Conservation (phyloP, 2,888 invertebrate species). For the Scelioninae gen. 2 region DNA sequence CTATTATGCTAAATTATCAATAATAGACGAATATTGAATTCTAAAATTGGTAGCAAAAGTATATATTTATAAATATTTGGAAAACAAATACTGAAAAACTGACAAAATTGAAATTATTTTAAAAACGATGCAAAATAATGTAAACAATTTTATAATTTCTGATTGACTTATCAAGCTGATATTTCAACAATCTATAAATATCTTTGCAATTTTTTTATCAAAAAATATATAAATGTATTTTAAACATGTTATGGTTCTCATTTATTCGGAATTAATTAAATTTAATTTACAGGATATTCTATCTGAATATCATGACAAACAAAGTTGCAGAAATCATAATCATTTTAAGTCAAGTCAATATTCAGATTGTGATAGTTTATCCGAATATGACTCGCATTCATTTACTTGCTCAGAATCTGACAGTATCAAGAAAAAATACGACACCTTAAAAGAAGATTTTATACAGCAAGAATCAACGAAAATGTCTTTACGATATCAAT, state of each 20-base stretch:
- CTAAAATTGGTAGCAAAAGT: too few species aligned
- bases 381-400: slow-evolving; percentile 33
- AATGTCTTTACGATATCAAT: slow-evolving; percentile 15
- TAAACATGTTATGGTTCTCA: too few species aligned
- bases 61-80: too few species aligned
- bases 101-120: too few species aligned
- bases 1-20: too few species aligned
- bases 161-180: too few species aligned
- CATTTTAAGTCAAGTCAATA: slow-evolving; percentile 19
- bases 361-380: slow-evolving; percentile 35
- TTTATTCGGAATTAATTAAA: background rate
- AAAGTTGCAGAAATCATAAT: background rate
- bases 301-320: slow-evolving; percentile 14
- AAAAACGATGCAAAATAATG: too few species aligned
- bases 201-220: too few species aligned
- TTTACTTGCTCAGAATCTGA: slow-evolving; percentile 27
- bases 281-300: slow-evolving; percentile 7
- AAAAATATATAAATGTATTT: too few species aligned
- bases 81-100: too few species aligned
- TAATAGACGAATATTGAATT: too few species aligned
- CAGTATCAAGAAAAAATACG: slow-evolving; percentile 23
- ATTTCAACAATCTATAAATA: too few species aligned
- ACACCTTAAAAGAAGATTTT: slow-evolving; percentile 27
- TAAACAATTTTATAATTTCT: background rate
- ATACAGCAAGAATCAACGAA: slow-evolving; percentile 42